Base-by-base conservation (phyloP, 2,113 vertebrate genomes). In the Crotalus viridis region DNA sequence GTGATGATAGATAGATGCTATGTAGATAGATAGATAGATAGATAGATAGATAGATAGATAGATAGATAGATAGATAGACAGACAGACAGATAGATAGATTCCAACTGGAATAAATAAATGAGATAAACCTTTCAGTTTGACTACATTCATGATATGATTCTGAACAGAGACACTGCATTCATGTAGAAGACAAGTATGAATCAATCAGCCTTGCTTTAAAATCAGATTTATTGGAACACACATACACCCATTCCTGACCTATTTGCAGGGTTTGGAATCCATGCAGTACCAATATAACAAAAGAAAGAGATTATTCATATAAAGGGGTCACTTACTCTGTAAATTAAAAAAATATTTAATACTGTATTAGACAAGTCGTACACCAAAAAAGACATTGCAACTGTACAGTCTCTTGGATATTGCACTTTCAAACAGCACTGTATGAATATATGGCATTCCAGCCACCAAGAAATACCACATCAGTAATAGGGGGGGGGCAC, bases 161-260 rank as follows among this genome's bases (percentile, higher is more conserved):
- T 59, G 3, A 89, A 22, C 17, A 90, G 28, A 90, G 7, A 74
- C 15, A 33, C 19, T 61, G n/a, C 28, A 86, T 54, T 26, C 46
- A 64, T 4, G 28, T 48, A 89, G 74, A 90, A 64, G 88, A 92
- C 39, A 97, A 95, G 69, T 95, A 96, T 92, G 94, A 86, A 95
- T 93, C 26, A 92, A 89, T 6, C 95, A 93, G 88, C 9, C 43
- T 33, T 97, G 96, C 92, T 97, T 97, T 96, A 97, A 98, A 98
- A 98, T 95, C 97, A 92, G 95, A 94, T 98, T 98, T 98, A 98
- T 98, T 98, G 97, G 96, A 96, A 97, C 93, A 90, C 94, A 96
- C 95, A 95, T 95, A 97, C 96, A 95, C 95, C 93, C 96, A 96
- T 92, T 96, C 97, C 96, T 97, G 97, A 95, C 94, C 95, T 96